Base-by-base conservation (phyloP, 2,113 vertebrate species). In the Alaudala cheleensis region DNA sequence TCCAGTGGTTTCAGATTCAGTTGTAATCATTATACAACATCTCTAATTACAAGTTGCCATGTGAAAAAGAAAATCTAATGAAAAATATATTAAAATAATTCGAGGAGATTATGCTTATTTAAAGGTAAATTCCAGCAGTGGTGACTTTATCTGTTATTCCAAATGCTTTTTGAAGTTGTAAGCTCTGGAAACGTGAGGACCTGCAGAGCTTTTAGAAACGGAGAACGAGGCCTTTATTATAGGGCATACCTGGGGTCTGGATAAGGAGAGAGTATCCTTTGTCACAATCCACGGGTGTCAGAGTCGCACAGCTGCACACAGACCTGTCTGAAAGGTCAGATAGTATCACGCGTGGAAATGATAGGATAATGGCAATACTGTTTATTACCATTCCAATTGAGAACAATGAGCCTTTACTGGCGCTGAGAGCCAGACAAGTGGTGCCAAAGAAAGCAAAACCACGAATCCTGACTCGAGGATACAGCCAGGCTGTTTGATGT, bases 1-100 rank as follows among this genome's bases (percentile, higher is more conserved):
- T 87, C 84, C 84, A 93, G 57, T 9, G 64, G 88, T 80, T 82
- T 96, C 93, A 66, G 57, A 64, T 96, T 95, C 73, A 73, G 40
- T 44, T 82, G 92, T 24, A 74, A 93, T 60, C 67, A 61, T 65
- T 88, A 93, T 53, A 82, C 83, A 71, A 28, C 29, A 53, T 57
- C 81, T 92, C 86, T 81, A 74, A 91, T 94, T 90, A 82, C 90
- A 67, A 69, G 39, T 1, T 81, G 37, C 17, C 54, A 37, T 0
- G 10, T 0, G 15, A 74, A 54, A 40, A 67, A 39, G 7, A 70
- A 69, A 88, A 74, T n/a, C 11, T 37, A 84, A 57, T 51, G 17
- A 83, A 64, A 90, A 81, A 40, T 0, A 22, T 5, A 18, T 60
- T n/a, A 44, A 60, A 91, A 86, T 60, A 21, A 4, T 10, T 7